Percentiles rank a stretch among this genome's conserved stretches.
These are phyloP conservation scores for Synanthedon vespiformis DNA, from an alignment of 2,888 invertebrate species.

Conservation along the genomic window DNA sequence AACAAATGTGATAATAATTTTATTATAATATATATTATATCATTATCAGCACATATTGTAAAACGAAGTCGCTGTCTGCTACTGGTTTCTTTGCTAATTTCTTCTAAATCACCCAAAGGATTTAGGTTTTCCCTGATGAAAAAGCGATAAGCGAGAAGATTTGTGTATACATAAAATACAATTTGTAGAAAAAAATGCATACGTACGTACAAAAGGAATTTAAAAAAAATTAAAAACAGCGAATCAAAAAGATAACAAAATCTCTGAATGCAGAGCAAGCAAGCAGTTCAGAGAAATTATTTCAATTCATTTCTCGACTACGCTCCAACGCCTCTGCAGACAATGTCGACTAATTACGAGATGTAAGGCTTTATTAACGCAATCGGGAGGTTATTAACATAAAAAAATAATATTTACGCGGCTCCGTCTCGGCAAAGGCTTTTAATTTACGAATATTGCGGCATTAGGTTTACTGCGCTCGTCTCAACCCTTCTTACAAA, in stretches of 20 bases:
- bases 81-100: too few species aligned
- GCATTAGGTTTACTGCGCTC: conserved; percentile 52
- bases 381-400: conserved; percentile 67
- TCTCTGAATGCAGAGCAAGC: conserved; percentile 10
- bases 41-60: too few species aligned
- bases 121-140: too few species aligned
- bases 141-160: too few species aligned
- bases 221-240: background rate
- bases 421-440: conserved; percentile 38
- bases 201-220: too few species aligned
- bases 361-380: conserved; percentile 69
- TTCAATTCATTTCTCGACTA: conserved; percentile 40
- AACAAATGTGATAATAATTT: too few species aligned
- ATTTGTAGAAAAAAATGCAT: too few species aligned
- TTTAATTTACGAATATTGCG: conserved; percentile 67
- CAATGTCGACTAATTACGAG: conserved; percentile 61
- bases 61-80: too few species aligned
- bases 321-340: conserved; percentile 47
- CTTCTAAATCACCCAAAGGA: too few species aligned
- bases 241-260: conserved; percentile 1
- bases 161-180: too few species aligned
- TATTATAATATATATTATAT: too few species aligned
- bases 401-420: conserved; percentile 70
- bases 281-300: conserved; percentile 33
- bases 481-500: conserved; percentile 63